Evolutionary conservation across 2,113 vertebrate genomes (phyloP).

Genomic region (Phrynosoma blainvillii): DNA sequence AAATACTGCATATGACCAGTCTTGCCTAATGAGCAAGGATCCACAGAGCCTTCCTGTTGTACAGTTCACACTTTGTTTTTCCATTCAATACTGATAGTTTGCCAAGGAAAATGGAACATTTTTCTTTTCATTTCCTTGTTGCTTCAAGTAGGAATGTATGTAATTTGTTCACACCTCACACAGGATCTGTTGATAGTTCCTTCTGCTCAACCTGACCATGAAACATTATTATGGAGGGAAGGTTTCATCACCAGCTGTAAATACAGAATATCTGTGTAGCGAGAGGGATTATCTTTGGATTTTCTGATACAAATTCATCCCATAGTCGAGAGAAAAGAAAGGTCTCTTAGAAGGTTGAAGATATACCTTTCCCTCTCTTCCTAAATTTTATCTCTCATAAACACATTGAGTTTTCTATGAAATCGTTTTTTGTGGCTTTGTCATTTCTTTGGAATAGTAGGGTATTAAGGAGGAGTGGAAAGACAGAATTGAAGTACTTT

Average conservation of each 20-base stretch:
- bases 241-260: conserved; percentile 34
- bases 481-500: conserved; percentile 35
- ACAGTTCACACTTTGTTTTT: neutral
- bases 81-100: neutral
- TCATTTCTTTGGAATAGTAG: neutral
- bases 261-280: neutral
- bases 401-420: conserved; percentile 37
- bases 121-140: conserved; percentile 35
- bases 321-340: neutral
- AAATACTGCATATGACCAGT: neutral
- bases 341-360: conserved; percentile 18
- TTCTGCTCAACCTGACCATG: conserved; percentile 22
- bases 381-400: conserved; percentile 30
- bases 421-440: conserved; percentile 19
- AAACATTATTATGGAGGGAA: neutral
- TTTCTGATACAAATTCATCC: conserved; percentile 21
- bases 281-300: conserved; percentile 12
- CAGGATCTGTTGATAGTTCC: conserved; percentile 6
- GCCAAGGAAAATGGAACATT: neutral
- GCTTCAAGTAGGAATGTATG: conserved; percentile 4
- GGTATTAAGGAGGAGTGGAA: conserved; percentile 1
- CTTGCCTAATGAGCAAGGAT: conserved; percentile 15
- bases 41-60: neutral
- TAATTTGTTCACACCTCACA: conserved; percentile 27
- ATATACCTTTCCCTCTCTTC: neutral